phyloP scores from a whole-genome alignment of 2,113 vertebrate species.

The Catharus fuscescens region DNA sequence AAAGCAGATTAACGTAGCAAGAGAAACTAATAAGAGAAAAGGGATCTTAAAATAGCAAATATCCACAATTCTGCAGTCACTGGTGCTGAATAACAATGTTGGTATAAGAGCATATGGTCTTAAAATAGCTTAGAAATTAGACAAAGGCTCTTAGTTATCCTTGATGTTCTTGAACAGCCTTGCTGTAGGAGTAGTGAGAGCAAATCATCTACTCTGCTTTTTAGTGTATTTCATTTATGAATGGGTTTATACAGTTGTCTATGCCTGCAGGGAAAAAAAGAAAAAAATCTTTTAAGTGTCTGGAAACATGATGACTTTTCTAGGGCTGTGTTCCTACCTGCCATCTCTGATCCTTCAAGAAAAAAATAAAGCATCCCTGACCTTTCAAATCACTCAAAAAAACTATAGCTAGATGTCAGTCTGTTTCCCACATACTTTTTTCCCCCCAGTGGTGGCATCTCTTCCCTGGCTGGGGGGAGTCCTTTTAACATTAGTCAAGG shows the following conservation, averaged over 20 bases:
- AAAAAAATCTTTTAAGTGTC: neutral
- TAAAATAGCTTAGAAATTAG: constrained; percentile 49
- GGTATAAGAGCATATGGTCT: constrained; percentile 8
- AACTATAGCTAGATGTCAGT: neutral
- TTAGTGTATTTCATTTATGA: constrained; percentile 33
- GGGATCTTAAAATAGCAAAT: neutral
- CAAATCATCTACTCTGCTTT: neutral
- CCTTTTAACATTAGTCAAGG: neutral
- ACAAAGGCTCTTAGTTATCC: constrained; percentile 29
- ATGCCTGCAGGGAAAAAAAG: neutral
- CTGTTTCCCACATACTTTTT: neutral
- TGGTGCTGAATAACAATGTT: constrained; percentile 17
- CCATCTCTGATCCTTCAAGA: neutral
- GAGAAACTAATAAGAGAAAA: neutral
- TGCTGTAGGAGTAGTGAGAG: constrained; percentile 45
- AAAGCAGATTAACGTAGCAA: neutral
- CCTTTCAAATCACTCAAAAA: neutral
- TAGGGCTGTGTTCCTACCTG: neutral
- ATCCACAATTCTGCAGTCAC: neutral
- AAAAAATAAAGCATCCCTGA: neutral
- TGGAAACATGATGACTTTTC: neutral
- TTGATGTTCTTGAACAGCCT: constrained; percentile 30
- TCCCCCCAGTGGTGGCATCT: neutral
- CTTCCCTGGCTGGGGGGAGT: neutral
- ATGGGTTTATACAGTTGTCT: neutral